phyloP scores from a whole-genome alignment of 2,113 vertebrate genomes.

The Macquaria ambigua region DNA sequence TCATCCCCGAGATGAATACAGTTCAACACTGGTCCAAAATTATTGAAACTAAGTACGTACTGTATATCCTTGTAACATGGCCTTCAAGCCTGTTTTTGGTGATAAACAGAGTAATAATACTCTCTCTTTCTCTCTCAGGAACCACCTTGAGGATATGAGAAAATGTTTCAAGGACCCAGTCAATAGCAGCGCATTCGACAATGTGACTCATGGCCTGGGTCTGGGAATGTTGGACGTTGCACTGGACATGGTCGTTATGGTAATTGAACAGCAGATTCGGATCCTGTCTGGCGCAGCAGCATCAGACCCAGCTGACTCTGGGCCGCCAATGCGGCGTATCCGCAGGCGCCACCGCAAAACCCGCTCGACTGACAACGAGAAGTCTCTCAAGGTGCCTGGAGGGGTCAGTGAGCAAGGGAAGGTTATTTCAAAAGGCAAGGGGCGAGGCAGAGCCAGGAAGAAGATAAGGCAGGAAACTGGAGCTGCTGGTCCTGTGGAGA shows the following conservation, averaged over 20 bases:
- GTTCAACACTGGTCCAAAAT: constrained; percentile 90
- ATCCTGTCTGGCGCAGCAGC: constrained; percentile 83
- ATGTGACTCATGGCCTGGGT: constrained; percentile 84
- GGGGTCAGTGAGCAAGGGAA: constrained; percentile 64
- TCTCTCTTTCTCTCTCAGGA: constrained; percentile 65
- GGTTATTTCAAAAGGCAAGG: constrained; percentile 71
- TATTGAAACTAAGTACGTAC: constrained; percentile 84
- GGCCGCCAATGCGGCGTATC: constrained; percentile 66
- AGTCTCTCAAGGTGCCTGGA: constrained; percentile 42
- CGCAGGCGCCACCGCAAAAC: constrained; percentile 82
- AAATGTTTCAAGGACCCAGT: constrained; percentile 82
- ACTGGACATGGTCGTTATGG: constrained; percentile 81
- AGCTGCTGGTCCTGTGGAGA: neutral
- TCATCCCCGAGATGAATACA: constrained; percentile 84
- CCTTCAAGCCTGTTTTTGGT: neutral
- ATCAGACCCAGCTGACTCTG: constrained; percentile 74
- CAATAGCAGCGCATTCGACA: constrained; percentile 82
- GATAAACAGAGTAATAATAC: neutral
- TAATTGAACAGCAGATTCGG: constrained; percentile 85
- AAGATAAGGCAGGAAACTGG: constrained; percentile 48
- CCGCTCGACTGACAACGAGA: constrained; percentile 50
- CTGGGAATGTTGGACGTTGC: constrained; percentile 84
- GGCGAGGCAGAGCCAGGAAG: constrained; percentile 70
- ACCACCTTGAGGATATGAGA: constrained; percentile 86
- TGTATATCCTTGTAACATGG: neutral